Conservation (phyloP, 2,888 invertebrate species). For the Eupithecia tripunctaria region DNA sequence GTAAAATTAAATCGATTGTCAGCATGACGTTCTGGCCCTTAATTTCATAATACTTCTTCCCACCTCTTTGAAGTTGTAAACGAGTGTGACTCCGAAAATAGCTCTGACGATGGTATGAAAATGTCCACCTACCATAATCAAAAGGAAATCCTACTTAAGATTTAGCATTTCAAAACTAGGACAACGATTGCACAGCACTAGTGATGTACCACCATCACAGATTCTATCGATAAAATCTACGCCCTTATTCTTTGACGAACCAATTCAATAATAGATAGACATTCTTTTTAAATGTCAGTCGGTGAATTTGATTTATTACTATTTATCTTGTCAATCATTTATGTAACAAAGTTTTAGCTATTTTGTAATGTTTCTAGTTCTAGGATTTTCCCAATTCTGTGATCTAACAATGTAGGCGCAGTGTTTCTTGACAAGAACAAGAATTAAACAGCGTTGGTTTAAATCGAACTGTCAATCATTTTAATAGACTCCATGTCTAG, state of each 20-base stretch:
- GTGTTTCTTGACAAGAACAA: slow-evolving; percentile 21
- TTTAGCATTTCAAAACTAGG: slow-evolving; percentile 50
- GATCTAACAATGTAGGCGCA: slow-evolving; percentile 21
- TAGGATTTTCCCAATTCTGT: slow-evolving; percentile 25
- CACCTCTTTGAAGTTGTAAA: neutral
- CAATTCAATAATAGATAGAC: slow-evolving; percentile 40
- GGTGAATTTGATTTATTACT: slow-evolving; percentile 35
- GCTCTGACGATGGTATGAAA: neutral
- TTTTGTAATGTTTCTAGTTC: slow-evolving; percentile 26
- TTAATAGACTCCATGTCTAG: slow-evolving; percentile 29
- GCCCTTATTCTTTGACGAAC: slow-evolving; percentile 38
- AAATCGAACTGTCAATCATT: slow-evolving; percentile 36
- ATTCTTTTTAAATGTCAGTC: slow-evolving; percentile 42
- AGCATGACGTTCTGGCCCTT: neutral
- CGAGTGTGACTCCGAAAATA: neutral
- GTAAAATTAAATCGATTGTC: slow-evolving; percentile 2
- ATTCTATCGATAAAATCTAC: slow-evolving; percentile 37
- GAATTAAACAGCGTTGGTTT: slow-evolving; percentile 13
- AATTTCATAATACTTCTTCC: neutral
- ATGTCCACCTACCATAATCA: slow-evolving; percentile 30
- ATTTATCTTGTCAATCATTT: slow-evolving; percentile 44
- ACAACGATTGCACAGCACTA: slow-evolving; percentile 48
- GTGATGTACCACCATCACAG: slow-evolving; percentile 48
- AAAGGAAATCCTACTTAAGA: slow-evolving; percentile 52
- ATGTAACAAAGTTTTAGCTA: slow-evolving; percentile 31